Percentiles rank a stretch among this genome's conserved stretches.
These are phyloP conservation scores for Nycteola revayana DNA, from an alignment of 2,888 invertebrate species.

Conservation along the genomic window DNA sequence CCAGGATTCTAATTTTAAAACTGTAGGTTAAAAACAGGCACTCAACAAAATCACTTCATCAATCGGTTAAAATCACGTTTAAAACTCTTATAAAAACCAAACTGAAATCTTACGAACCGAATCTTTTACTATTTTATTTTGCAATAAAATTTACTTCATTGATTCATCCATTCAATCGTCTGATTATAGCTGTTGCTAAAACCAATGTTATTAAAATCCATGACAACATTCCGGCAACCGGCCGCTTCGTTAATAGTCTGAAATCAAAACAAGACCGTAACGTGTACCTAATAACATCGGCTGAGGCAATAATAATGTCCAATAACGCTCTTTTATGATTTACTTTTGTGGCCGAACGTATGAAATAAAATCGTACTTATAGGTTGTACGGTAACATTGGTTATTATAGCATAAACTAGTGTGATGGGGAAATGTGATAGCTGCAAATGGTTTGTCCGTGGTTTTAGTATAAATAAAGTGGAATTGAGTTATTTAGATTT, in stretches of 20 bases:
- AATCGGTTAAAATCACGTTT: too few relatives aligned
- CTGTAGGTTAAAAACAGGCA: too few relatives aligned
- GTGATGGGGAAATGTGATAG: conserved; percentile 33
- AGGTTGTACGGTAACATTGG: conserved; percentile 31
- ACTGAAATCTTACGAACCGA: too few relatives aligned
- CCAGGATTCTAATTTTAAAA: too few relatives aligned
- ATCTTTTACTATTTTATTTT: too few relatives aligned
- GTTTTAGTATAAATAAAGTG: too few relatives aligned
- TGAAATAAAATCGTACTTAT: conserved; percentile 62
- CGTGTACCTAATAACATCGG: conserved; percentile 54
- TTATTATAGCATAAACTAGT: conserved; percentile 23
- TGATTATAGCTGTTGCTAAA: too few relatives aligned
- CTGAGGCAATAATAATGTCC: conserved; percentile 65
- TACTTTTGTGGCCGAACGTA: conserved; percentile 56
- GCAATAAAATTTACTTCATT: too few relatives aligned
- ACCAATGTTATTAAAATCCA: conserved; percentile 20
- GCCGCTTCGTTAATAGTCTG: conserved; percentile 22
- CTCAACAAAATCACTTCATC: too few relatives aligned
- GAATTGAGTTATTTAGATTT: too few relatives aligned
- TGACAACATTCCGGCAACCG: conserved; percentile 10
- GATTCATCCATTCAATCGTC: too few relatives aligned
- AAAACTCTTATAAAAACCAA: too few relatives aligned
- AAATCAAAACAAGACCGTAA: conserved; percentile 22
- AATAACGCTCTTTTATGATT: conserved; percentile 70
- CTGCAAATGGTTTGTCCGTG: conserved; percentile 13